A percentile compares a stretch with the other conserved stretches of the same genome.
phyloP scores from a whole-genome alignment of 2,888 invertebrate genomes.

The Nomada fucata region DNA sequence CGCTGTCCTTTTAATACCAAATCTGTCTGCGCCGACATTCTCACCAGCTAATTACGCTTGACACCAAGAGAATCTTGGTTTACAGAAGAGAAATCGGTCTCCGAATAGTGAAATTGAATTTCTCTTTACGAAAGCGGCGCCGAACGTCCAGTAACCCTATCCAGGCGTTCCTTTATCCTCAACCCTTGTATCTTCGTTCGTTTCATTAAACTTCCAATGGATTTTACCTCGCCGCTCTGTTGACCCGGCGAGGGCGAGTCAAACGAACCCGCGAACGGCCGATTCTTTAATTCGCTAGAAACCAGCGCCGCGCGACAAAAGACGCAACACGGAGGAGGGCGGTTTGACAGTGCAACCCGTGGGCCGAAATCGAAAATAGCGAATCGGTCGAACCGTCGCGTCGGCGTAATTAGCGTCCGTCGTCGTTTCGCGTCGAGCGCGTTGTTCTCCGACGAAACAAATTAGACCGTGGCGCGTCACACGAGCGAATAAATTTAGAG shows the following conservation, averaged over 20 bases:
- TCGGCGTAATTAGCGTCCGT: conserved; percentile 70
- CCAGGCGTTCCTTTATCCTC: no score
- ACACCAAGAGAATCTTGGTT: no score
- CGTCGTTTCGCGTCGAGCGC: conserved; percentile 53
- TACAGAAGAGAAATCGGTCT: no score
- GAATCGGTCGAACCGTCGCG: conserved; percentile 60
- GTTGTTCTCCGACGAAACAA: conserved; percentile 71
- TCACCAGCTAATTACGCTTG: no score
- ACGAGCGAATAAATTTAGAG: conserved; percentile 76
- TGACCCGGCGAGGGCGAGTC: background rate
- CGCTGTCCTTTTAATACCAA: no score
- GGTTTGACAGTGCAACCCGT: background rate
- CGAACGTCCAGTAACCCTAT: no score
- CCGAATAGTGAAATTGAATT: no score
- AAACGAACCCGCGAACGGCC: background rate
- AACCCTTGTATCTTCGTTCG: background rate
- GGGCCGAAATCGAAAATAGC: conserved; percentile 62
- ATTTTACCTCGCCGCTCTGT: background rate
- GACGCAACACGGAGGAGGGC: conserved; percentile 1
- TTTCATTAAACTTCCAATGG: background rate
- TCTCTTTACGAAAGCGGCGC: no score
- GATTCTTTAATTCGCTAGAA: conserved; percentile 19
- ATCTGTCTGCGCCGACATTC: no score
- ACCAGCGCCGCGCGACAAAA: conserved; percentile 1
- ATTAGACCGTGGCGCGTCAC: conserved; percentile 71